These are phyloP conservation scores for Drosophila jambulina DNA, from an alignment of 1,140 invertebrate genomes.

Conservation along the genomic window DNA sequence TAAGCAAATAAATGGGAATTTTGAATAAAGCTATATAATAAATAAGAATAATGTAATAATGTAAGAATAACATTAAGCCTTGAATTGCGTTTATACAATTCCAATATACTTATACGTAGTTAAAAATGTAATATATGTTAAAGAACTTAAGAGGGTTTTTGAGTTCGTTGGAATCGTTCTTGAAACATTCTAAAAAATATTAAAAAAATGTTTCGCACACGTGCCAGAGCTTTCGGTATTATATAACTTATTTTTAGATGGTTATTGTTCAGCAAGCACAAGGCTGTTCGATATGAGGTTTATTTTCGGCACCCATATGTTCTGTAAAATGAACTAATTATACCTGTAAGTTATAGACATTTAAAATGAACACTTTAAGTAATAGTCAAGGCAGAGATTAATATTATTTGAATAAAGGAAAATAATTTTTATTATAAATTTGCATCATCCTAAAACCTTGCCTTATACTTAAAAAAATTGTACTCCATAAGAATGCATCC, in stretches of 20 bases:
- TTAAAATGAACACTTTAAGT: neutral
- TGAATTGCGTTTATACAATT: neutral
- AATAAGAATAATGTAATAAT: neutral
- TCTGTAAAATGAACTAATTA: neutral
- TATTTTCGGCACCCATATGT: neutral
- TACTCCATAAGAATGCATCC: neutral
- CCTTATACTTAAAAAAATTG: neutral
- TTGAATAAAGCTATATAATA: neutral
- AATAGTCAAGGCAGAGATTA: accelerated
- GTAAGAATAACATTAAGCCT: neutral
- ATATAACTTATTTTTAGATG: neutral
- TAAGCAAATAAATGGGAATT: neutral
- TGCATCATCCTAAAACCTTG: neutral
- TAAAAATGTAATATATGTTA: too few relatives aligned
- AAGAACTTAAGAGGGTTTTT: neutral
- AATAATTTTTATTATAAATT: too few relatives aligned
- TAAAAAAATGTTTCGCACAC: neutral
- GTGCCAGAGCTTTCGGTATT: slow-evolving; percentile 1
- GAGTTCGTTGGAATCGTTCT: neutral
- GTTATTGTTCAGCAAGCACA: neutral
- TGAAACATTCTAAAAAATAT: neutral
- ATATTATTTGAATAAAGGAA: neutral
- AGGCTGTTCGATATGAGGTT: neutral
- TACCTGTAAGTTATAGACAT: too few relatives aligned
- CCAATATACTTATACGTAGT: neutral